Base-by-base conservation (phyloP, 2,797 vertebrate species). In the Melanotaenia pygmaea region DNA sequence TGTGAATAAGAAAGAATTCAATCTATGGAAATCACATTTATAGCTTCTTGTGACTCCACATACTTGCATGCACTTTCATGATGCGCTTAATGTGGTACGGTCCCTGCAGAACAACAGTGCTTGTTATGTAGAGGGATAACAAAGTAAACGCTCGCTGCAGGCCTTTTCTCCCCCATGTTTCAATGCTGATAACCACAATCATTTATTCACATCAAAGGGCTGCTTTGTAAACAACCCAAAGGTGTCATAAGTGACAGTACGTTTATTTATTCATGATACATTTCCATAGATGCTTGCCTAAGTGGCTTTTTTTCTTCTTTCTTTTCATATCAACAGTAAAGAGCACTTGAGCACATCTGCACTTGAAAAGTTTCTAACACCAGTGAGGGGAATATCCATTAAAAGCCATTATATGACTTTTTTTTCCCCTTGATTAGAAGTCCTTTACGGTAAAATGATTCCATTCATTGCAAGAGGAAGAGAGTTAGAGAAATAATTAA, bases 371-470 rank as follows among this genome's bases (percentile, higher is more conserved):
- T 76, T 87, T 79, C 62, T 63, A 3, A 40, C 66, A 67, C 72
- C 12, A 13, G 74, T 35, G 60, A 82, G 69, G 72, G 71, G 69
- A 74, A 71, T 74, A 69, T 75, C 67, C 74, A 76, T 43, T 67
- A 85, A 75, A 72, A 85, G 74, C 79, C 85, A 57, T 70, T 83
- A 83, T 67, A 40, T 83, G 77, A 75, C 69, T 54, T 68, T 77
- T 79, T 76, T 76, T 73, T 72, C 79, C 47, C 77, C 82, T 81
- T 86, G 81, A 91, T 84, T 86, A 86, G 66, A 89, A 90, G 90
- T 87, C 86, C 86, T 93, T 93, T 91, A 93, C 87, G 86, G 72
- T 91, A 70, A 92, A 91, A 88, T 91, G 86, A 88, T 92, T 93
- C 88, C 85, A 89, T 92, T 88, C 86, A 90, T 87, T 84, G 87